Base-by-base conservation (phyloP, 2,113 vertebrate genomes). In the Halcyon malimbica region DNA sequence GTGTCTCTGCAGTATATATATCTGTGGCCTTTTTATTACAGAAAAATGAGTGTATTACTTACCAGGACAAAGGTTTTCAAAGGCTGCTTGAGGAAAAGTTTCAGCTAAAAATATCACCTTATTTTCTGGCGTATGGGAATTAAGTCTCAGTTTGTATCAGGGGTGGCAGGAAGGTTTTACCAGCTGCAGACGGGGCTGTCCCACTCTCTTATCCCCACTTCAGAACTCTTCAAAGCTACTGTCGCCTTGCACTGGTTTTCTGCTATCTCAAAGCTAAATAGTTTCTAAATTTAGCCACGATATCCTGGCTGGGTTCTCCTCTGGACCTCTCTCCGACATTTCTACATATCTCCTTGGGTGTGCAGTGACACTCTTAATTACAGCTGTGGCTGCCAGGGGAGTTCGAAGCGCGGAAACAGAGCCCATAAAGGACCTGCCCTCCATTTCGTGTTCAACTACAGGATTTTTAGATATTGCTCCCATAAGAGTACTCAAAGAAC, bases 341-440 rank as follows among this genome's bases (percentile, higher is more conserved):
- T 89, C 88, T 81, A 3, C 69, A 2, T 29, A 31, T 90, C 95
- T 95, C 76, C 53, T 93, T 56, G 83, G 73, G 56, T 57, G 53
- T 46, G 37, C 74, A 78, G 88, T 89, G 88, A 81, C 94, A 87
- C 31, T 85, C 59, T 71, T 92, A 96, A 96, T 97, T 95, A 92
- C 94, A 87, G 69, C 88, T 92, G 92, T 81, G 73, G 29, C 90
- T 96, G 85, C 83, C 80, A 20, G 56, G 81, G 88, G 86, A 93
- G 92, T 76, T 89, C 51, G 92, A 63, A 88, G 76, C 56, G 9
- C 26, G 67, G 70, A 51, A 80, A 71, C 54, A 68, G 69, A 69
- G 90, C 64, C 64, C 5, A 2, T 68, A 63, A 71, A 60, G 39
- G 83, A 53, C 64, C 83, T 95, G 76, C 77, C 80, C 60, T 89